Percentiles rank a stretch among this genome's conserved stretches.
Evolutionary conservation across 2,888 invertebrate species (phyloP).

Genomic region (Meiosimyza decipiens): DNA sequence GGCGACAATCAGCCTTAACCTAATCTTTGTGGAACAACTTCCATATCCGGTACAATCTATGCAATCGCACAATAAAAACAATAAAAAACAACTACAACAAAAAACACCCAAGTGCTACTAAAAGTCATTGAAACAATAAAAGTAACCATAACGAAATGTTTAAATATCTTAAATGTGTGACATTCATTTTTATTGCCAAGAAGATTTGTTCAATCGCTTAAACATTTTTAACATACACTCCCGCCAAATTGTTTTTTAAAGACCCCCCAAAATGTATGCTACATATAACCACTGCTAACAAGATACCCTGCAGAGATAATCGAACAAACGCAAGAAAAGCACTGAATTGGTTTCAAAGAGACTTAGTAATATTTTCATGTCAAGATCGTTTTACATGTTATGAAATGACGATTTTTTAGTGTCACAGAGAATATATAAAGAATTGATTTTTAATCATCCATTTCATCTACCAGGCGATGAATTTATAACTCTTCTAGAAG

Average conservation of each 20-base stretch:
- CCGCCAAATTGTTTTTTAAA: background rate
- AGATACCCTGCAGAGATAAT: background rate
- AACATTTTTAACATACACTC: constrained; percentile 19
- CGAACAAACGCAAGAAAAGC: background rate
- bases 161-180: constrained; percentile 31
- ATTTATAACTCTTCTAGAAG: too few relatives aligned
- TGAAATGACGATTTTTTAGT: too few relatives aligned
- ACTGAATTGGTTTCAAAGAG: too few relatives aligned
- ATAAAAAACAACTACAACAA: background rate
- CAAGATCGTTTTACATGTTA: too few relatives aligned
- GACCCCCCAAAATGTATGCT: constrained; percentile 5
- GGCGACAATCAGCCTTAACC: constrained; percentile 25
- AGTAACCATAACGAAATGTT: constrained; percentile 36
- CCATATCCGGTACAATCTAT: constrained; percentile 4
- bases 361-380: too few relatives aligned
- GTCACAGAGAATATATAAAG: too few relatives aligned
- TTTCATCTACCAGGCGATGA: too few relatives aligned
- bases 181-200: constrained; percentile 36
- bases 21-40: constrained; percentile 21
- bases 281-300: background rate
- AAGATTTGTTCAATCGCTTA: constrained; percentile 38
- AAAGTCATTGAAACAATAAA: constrained; percentile 38
- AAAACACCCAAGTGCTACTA: constrained; percentile 8
- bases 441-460: too few relatives aligned
- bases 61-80: background rate